A percentile compares a stretch with the other conserved stretches of the same genome.
phyloP scores from a whole-genome alignment of 2,113 vertebrate species.

The Nothoprocta perdicaria region DNA sequence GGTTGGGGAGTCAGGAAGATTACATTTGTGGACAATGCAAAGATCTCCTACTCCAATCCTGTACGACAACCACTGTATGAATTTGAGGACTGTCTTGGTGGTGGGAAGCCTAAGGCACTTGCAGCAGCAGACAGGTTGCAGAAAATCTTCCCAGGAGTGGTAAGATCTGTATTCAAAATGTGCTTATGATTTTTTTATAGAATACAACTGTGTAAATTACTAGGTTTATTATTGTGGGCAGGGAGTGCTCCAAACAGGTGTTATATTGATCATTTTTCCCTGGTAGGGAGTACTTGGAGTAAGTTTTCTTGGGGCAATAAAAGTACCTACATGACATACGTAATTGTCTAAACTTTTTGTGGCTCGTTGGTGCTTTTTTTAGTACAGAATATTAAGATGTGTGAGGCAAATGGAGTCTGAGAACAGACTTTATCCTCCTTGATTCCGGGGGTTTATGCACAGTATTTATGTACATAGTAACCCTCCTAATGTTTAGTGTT shows the following conservation, averaged over 20 bases:
- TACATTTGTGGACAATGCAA: slow-evolving; percentile 97
- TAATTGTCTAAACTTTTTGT: background rate
- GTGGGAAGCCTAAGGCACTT: slow-evolving; percentile 91
- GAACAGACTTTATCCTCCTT: background rate
- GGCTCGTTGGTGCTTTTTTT: background rate
- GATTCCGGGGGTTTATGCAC: background rate
- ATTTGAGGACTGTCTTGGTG: slow-evolving; percentile 93
- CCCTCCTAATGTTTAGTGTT: background rate
- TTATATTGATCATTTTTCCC: background rate
- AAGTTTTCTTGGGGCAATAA: background rate
- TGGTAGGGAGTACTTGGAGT: background rate
- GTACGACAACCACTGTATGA: slow-evolving; percentile 96
- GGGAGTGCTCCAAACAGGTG: accelerated
- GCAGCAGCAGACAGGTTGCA: slow-evolving; percentile 90
- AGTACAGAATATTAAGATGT: background rate
- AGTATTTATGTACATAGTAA: background rate
- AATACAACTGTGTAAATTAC: background rate
- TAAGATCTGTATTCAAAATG: slow-evolving; percentile 69
- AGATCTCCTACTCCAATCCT: slow-evolving; percentile 97
- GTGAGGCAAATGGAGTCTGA: background rate
- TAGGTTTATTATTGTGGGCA: no score
- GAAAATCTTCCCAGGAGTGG: slow-evolving; percentile 98
- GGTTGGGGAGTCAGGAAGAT: slow-evolving; percentile 97
- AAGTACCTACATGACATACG: background rate
- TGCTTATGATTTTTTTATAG: background rate